Evolutionary conservation across 2,797 vertebrate species (phyloP).

Genomic region (Luscinia luscinia): DNA sequence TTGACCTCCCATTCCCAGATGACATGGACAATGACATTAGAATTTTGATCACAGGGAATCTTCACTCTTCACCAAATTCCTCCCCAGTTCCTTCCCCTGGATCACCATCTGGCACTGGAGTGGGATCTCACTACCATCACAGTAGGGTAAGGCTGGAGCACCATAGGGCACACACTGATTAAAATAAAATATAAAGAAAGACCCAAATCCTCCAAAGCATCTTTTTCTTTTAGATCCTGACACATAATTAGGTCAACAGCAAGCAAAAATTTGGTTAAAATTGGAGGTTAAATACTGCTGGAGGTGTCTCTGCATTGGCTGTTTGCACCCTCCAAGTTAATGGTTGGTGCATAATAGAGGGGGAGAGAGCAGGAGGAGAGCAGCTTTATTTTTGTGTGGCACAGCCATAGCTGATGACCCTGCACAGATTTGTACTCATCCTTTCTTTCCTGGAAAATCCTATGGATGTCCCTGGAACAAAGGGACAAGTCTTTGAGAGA

Average conservation of each 20-base stretch:
- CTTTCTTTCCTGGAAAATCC: neutral
- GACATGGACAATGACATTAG: conserved; percentile 98
- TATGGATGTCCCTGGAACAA: neutral
- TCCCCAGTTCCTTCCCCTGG: conserved; percentile 94
- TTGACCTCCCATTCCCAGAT: conserved; percentile 81
- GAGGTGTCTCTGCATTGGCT: neutral
- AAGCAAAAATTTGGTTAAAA: neutral
- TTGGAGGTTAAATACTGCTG: neutral
- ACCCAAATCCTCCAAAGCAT: neutral
- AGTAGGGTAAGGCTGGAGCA: conserved; percentile 83
- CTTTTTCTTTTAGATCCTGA: neutral
- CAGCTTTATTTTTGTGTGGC: neutral
- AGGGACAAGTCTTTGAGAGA: neutral
- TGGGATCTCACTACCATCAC: conserved; percentile 93
- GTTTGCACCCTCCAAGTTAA: neutral
- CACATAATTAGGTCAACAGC: neutral
- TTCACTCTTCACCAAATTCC: conserved; percentile 93
- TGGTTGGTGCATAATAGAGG: neutral
- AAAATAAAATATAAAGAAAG: neutral
- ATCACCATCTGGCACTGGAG: conserved; percentile 92
- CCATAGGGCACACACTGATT: neutral
- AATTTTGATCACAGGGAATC: conserved; percentile 95
- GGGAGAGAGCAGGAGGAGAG: neutral
- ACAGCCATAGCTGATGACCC: neutral
- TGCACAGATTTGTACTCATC: neutral